phyloP scores from a whole-genome alignment of 2,113 vertebrate species.

The Tautogolabrus adspersus region DNA sequence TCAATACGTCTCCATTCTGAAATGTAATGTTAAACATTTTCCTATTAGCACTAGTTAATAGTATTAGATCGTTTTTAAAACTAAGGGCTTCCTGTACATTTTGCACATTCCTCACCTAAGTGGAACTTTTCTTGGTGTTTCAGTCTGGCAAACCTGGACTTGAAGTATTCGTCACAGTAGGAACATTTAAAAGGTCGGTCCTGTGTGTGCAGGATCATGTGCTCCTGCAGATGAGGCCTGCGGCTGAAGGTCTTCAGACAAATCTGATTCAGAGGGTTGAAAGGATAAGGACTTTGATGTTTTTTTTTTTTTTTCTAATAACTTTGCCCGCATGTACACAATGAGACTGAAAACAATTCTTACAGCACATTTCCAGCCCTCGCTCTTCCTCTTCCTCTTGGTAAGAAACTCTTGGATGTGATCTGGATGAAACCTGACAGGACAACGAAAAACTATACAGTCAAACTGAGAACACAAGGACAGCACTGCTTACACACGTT shows the following conservation, averaged over 20 bases:
- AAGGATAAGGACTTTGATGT: not conserved
- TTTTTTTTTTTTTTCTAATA: not conserved
- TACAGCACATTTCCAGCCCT: slow-evolving; percentile 98
- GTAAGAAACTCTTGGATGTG: slow-evolving; percentile 93
- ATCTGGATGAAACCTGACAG: slow-evolving; percentile 94
- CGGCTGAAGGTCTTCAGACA: slow-evolving; percentile 97
- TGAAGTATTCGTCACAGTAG: slow-evolving; percentile 96
- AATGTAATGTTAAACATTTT: too few relatives aligned
- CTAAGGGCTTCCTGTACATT: not conserved
- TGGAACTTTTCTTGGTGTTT: slow-evolving; percentile 99
- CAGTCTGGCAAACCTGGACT: slow-evolving; percentile 94
- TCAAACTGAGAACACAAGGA: not conserved
- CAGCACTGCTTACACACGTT: not conserved
- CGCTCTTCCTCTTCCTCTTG: slow-evolving; percentile 93
- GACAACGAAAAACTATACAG: not conserved
- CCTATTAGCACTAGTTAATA: not conserved
- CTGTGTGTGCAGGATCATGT: slow-evolving; percentile 98
- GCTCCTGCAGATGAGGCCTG: slow-evolving; percentile 95
- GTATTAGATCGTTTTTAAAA: not conserved
- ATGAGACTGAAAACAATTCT: slow-evolving; percentile 51
- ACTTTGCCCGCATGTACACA: not conserved
- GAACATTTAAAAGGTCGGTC: slow-evolving; percentile 97
- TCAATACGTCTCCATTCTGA: too few relatives aligned
- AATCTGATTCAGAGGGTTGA: slow-evolving; percentile 81
- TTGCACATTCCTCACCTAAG: slow-evolving; percentile 81